Percentiles rank a stretch among this genome's conserved stretches.
Conservation (phyloP, 2,888 invertebrate genomes). For the Brachynemurus nebulosus region DNA sequence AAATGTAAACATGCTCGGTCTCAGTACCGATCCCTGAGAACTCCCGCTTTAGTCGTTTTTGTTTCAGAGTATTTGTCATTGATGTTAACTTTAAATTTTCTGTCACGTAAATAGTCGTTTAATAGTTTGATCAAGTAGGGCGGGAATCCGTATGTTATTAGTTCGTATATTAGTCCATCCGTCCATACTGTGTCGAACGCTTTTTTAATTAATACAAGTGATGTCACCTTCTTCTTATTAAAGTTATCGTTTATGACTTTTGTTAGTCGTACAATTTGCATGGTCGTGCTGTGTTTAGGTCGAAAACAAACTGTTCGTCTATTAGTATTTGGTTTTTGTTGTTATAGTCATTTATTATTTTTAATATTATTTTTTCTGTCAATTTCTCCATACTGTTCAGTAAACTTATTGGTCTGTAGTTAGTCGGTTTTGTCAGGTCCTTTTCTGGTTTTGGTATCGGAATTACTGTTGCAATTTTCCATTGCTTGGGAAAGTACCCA, state of each 20-base stretch:
- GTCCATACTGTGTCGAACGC: background rate
- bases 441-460: background rate
- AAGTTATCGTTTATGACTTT: background rate
- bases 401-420: background rate
- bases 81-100: background rate
- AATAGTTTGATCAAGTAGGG: background rate
- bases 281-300: background rate
- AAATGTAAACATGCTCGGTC: too few relatives aligned
- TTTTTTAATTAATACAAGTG: background rate
- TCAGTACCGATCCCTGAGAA: too few relatives aligned
- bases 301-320: background rate
- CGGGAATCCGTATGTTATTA: background rate
- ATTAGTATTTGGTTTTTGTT: background rate
- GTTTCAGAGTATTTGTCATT: too few relatives aligned
- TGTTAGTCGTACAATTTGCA: background rate
- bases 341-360: background rate
- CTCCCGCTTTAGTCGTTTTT: too few relatives aligned
- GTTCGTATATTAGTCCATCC: background rate
- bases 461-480: background rate
- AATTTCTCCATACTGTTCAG: background rate
- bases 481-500: background rate
- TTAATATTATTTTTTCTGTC: background rate
- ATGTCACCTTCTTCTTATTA: background rate
- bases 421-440: background rate
- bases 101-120: background rate